phyloP scores from a whole-genome alignment of 1,140 invertebrate genomes.

The Pseudomyrmex gracilis region DNA sequence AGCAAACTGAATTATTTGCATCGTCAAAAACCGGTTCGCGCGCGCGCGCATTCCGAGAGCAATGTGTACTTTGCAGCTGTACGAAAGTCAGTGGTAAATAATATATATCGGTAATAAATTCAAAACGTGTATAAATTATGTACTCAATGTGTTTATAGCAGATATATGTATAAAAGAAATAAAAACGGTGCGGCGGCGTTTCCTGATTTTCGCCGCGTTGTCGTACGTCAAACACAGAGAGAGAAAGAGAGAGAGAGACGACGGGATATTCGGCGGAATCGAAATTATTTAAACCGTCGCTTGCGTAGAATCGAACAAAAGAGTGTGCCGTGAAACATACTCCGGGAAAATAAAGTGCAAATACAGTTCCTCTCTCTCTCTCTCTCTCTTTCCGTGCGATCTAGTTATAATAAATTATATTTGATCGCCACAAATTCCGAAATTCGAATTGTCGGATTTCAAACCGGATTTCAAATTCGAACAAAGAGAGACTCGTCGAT shows the following conservation, averaged over 20 bases:
- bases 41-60: background rate
- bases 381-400: background rate
- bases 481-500: background rate
- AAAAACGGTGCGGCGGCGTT: too few species aligned
- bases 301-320: slow-evolving; percentile 12
- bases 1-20: slow-evolving; percentile 25
- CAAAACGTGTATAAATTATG: slow-evolving; percentile 24
- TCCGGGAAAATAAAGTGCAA: slow-evolving; percentile 1
- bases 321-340: background rate
- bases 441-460: background rate
- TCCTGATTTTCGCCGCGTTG: too few species aligned
- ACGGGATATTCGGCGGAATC: background rate
- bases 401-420: slow-evolving; percentile 33
- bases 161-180: background rate
- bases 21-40: background rate
- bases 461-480: slow-evolving; percentile 11
- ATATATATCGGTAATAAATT: slow-evolving; percentile 8
- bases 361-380: background rate
- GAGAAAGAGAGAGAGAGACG: too few species aligned
- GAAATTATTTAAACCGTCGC: slow-evolving; percentile 23
- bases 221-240: too few species aligned
- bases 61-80: background rate
- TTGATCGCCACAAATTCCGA: slow-evolving; percentile 16
- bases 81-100: background rate
- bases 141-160: slow-evolving; percentile 10